These are phyloP conservation scores for Dromococcyx pavoninus DNA, from an alignment of 2,797 vertebrate species.

Conservation along the genomic window DNA sequence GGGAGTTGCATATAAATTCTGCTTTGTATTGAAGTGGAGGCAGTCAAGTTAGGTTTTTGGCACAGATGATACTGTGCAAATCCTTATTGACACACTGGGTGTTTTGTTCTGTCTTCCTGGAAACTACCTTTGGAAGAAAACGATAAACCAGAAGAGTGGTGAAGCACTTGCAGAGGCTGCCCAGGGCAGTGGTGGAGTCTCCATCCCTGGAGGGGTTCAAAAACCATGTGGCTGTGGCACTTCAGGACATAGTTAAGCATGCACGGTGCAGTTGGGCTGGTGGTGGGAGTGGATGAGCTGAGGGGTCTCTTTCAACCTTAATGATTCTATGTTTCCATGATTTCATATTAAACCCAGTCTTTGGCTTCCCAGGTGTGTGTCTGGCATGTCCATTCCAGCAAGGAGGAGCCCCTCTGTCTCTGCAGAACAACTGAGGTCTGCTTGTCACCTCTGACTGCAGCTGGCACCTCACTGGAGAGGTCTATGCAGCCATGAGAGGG, in stretches of 20 bases:
- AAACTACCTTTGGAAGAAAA: neutral
- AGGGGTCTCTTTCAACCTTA: too few species aligned
- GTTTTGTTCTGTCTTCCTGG: neutral
- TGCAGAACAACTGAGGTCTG: neutral
- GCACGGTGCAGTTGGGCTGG: too few species aligned
- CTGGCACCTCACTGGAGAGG: too few species aligned
- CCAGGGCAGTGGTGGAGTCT: too few species aligned
- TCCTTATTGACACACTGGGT: neutral
- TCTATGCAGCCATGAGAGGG: too few species aligned
- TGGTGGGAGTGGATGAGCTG: too few species aligned
- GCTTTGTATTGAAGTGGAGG: conserved; percentile 41
- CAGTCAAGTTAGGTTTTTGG: conserved; percentile 25
- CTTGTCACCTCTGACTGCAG: too few species aligned
- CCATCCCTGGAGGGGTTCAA: too few species aligned
- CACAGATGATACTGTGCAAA: conserved; percentile 5
- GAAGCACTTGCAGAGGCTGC: too few species aligned
- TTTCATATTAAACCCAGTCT: neutral
- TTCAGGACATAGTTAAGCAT: too few species aligned
- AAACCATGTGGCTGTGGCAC: too few species aligned
- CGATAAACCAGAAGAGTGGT: neutral
- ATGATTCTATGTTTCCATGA: too few species aligned
- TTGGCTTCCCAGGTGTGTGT: neutral
- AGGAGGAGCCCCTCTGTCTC: neutral
- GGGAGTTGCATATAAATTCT: conserved; percentile 53
- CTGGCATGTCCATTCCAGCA: neutral